Percentiles rank a stretch among this genome's conserved stretches.
phyloP scores from a whole-genome alignment of 2,888 invertebrate species.

The Troilus luridus region DNA sequence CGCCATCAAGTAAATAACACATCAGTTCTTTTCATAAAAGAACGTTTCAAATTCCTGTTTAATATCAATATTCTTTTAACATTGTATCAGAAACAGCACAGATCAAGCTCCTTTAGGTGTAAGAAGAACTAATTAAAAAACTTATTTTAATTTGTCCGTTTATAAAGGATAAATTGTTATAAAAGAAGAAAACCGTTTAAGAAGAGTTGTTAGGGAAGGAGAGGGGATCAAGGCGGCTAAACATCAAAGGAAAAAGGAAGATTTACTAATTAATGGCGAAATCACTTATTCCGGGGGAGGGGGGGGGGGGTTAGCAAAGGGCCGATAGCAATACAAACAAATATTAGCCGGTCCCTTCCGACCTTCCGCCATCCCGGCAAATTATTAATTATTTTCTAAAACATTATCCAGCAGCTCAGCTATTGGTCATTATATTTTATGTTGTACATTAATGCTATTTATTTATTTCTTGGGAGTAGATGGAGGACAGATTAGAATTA shows the following conservation, averaged over 20 bases:
- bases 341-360: not conserved
- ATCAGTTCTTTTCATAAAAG: too few relatives aligned
- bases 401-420: not conserved
- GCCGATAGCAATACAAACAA: not conserved
- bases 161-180: constrained; percentile 41
- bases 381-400: constrained; percentile 31
- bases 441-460: not conserved
- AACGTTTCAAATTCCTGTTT: not conserved
- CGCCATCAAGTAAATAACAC: too few relatives aligned
- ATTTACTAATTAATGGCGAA: constrained; percentile 54
- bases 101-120: not conserved
- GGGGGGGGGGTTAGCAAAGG: not conserved
- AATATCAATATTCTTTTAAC: not conserved
- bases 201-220: not conserved
- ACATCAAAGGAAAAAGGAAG: constrained; percentile 45
- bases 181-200: constrained; percentile 45
- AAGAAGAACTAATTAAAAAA: constrained; percentile 36
- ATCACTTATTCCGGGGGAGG: constrained; percentile 49
- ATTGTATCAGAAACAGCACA: not conserved
- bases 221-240: not conserved
- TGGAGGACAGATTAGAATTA: not conserved
- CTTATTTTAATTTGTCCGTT: constrained; percentile 42
- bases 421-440: not conserved
- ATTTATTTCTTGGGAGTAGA: not conserved
- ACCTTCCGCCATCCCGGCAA: not conserved